Percentiles rank a stretch among this genome's conserved stretches.
Evolutionary conservation across 2,888 invertebrate genomes (phyloP).

Genomic region (Cheilosia variabilis): DNA sequence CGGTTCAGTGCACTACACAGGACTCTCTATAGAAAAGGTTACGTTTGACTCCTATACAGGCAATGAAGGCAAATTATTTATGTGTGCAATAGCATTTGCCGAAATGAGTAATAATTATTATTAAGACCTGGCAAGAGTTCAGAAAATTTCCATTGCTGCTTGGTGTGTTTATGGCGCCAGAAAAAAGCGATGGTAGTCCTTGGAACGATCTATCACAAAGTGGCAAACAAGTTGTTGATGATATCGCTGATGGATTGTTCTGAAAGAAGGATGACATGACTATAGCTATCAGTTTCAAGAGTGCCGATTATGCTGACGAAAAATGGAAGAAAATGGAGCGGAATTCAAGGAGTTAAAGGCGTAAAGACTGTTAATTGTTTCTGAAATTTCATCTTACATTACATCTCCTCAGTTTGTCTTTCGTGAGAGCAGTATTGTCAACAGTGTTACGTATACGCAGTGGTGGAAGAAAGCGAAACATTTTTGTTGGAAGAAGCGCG

Average conservation of each 20-base stretch:
- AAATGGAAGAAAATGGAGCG: not conserved
- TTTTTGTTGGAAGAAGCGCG: not conserved
- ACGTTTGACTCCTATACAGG: conserved; percentile 5
- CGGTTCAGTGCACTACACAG: conserved; percentile 14
- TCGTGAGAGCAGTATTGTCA: not conserved
- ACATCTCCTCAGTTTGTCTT: too few species aligned
- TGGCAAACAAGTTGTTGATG: conserved; percentile 40
- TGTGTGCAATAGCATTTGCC: conserved; percentile 54
- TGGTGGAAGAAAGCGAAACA: not conserved
- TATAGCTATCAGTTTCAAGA: conserved; percentile 5
- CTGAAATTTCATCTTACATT: too few species aligned
- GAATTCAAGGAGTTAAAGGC: not conserved
- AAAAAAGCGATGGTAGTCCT: conserved; percentile 7
- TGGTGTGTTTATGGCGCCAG: conserved; percentile 9
- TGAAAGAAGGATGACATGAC: not conserved
- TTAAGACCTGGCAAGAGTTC: conserved; percentile 54
- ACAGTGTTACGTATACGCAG: not conserved
- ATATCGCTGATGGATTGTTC: conserved; percentile 31
- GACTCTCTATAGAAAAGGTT: conserved; percentile 9
- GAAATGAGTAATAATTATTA: conserved; percentile 68
- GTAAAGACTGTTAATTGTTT: not conserved
- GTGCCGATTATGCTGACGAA: conserved; percentile 12
- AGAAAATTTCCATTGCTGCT: conserved; percentile 22
- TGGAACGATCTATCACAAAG: conserved; percentile 14
- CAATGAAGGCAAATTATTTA: conserved; percentile 55